Evolutionary conservation across 2,797 vertebrate species (phyloP).

Genomic region (Hemibagrus guttatus): DNA sequence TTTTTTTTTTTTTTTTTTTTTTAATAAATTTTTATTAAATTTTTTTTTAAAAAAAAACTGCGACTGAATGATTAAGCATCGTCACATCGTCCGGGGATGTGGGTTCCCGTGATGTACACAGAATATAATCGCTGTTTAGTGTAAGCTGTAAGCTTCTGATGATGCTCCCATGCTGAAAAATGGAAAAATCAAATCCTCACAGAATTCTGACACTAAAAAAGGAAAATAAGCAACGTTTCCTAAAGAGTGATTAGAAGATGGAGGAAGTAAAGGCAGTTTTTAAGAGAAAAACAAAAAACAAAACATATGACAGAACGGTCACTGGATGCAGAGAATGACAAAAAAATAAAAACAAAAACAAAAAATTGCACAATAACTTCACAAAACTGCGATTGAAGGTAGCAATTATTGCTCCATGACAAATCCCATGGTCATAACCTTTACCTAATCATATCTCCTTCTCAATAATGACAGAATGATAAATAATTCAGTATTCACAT

Average conservation of each 20-base stretch:
- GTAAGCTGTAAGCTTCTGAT: not conserved
- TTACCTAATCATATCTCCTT: not conserved
- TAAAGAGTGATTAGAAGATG: not conserved
- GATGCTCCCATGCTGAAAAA: not conserved
- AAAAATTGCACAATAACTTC: not conserved
- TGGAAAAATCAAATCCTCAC: too few species aligned
- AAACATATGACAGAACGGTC: not conserved
- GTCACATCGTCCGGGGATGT: too few species aligned
- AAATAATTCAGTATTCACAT: slow-evolving; percentile 7
- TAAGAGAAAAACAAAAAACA: too few species aligned
- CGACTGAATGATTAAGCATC: too few species aligned
- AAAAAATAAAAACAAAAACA: not conserved
- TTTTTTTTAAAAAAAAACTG: too few species aligned
- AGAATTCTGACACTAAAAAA: too few species aligned
- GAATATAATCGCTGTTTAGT: too few species aligned
- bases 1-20: too few species aligned
- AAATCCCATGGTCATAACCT: not conserved
- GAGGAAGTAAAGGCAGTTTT: not conserved
- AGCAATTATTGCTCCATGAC: not conserved
- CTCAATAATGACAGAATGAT: not conserved
- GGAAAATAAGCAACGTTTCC: not conserved
- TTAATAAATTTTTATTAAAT: too few species aligned
- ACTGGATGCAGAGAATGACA: not conserved
- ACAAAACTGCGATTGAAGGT: not conserved
- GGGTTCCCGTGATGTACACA: too few species aligned